Conservation (phyloP, 2,888 invertebrate genomes). For the Drosophila koepferae region DNA sequence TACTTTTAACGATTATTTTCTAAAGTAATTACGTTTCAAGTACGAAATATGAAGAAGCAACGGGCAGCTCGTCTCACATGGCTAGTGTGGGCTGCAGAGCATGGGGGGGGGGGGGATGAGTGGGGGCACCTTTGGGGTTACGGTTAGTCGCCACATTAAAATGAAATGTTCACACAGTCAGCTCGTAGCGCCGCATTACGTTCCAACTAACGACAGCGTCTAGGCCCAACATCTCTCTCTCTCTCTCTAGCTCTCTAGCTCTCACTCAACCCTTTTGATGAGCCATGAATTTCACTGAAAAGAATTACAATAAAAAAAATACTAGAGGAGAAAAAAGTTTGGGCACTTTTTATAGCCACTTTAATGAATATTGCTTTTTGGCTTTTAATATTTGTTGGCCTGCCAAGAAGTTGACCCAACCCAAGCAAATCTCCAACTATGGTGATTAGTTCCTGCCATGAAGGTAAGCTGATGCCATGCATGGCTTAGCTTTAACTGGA, state of each 20-base stretch:
- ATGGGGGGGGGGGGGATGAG: background rate
- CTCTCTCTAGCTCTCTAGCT: background rate
- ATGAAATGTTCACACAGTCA: conserved; percentile 77
- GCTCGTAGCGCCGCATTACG: conserved; percentile 44
- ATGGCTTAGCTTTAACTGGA: conserved; percentile 25
- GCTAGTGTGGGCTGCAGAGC: conserved; percentile 21
- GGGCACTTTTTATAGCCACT: conserved; percentile 64
- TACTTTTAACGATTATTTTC: conserved; percentile 84
- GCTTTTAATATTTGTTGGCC: conserved; percentile 67
- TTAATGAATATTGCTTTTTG: conserved; percentile 79
- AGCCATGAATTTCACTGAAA: conserved; percentile 61
- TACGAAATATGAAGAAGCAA: conserved; percentile 80
- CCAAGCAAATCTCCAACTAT: conserved; percentile 34
- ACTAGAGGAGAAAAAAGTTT: conserved; percentile 22
- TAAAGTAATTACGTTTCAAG: conserved; percentile 84
- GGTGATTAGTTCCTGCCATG: conserved; percentile 41
- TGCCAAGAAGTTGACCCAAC: conserved; percentile 19
- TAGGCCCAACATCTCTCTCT: conserved; percentile 44
- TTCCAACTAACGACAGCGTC: conserved; percentile 62
- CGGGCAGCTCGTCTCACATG: conserved; percentile 62
- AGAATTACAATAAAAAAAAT: conserved; percentile 15
- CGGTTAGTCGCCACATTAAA: conserved; percentile 64
- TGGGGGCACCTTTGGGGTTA: conserved; percentile 23
- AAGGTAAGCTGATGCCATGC: conserved; percentile 40
- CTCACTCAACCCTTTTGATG: conserved; percentile 44